Base-by-base conservation (phyloP, 2,113 vertebrate species). In the Epinephelus lanceolatus region DNA sequence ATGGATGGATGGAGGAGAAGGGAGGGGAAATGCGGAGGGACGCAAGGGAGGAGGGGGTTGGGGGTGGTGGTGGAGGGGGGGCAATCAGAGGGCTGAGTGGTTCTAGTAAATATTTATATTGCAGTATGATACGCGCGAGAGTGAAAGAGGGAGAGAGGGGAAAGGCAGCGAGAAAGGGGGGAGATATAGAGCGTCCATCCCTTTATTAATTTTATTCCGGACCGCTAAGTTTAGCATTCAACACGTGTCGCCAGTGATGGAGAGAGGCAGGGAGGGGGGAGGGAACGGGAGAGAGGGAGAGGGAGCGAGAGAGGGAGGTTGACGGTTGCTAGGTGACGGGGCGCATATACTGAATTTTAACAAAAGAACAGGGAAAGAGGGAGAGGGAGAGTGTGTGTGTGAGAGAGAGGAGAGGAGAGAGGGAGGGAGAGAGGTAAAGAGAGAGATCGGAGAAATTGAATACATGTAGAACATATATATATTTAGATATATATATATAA, bases 261-360 rank as follows among this genome's bases (percentile, higher is more conserved):
- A 92, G 94, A 89, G 93, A 90, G 92, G 78, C 81, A 81, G 93
- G 78, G 89, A 78, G 91, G 80, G 87, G 83, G 71, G 80, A 81
- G 85, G 72, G 71, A 81, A 87, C 74, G 89, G 55, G 76, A 23
- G 87, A 85, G 89, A 81, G 90, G 33, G 5, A 78, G 90, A 71
- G 84, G 74, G 89, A 83, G 83, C 37, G 90, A 88, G 93, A 92
- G 93, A 94, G 94, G 88, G 93, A 92, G 95, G 95, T 95, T 95
- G 95, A 95, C 86, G 95, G 95, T 96, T 96, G 95, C 95, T 95
- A 95, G 94, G 95, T 95, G 95, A 96, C 95, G 93, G 94, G 92
- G 94, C 92, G 94, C 95, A 96, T 96, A 96, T 96, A 96, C 95
- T 95, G 95, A 96, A 96, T 96, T 96, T 96, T 96, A 96, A 96